Evolutionary conservation across 2,113 vertebrate species (phyloP).

Genomic region (Neogobius melanostomus): DNA sequence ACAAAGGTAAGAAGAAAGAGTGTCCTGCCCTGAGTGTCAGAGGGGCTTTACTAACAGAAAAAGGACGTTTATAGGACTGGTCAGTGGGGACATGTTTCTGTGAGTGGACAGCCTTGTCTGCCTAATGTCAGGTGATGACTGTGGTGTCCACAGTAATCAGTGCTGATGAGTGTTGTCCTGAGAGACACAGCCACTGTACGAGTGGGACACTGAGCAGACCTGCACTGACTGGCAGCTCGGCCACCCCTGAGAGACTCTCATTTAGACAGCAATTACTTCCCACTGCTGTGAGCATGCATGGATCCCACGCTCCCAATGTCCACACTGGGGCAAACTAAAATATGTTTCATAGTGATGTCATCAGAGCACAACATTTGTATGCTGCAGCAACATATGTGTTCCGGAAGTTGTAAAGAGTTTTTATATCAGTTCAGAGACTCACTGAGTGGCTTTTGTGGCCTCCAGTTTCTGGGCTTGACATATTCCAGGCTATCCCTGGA

Average conservation of each 20-base stretch:
- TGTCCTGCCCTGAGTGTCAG: not conserved
- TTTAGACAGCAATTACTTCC: slow-evolving; percentile 67
- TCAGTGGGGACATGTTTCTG: slow-evolving; percentile 24
- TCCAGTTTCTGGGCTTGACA: slow-evolving; percentile 33
- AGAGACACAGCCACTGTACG: slow-evolving; percentile 69
- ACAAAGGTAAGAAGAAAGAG: not conserved
- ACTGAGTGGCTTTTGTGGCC: slow-evolving; percentile 31
- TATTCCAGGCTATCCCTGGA: slow-evolving; percentile 58
- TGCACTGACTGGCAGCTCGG: slow-evolving; percentile 46
- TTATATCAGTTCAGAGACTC: slow-evolving; percentile 44
- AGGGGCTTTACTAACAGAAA: not conserved
- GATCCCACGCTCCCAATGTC: slow-evolving; percentile 12
- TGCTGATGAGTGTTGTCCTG: slow-evolving; percentile 61
- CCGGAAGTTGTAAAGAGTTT: slow-evolving; percentile 40
- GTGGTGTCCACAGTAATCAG: slow-evolving; percentile 70
- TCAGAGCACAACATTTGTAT: slow-evolving; percentile 31
- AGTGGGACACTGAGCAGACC: slow-evolving; percentile 71
- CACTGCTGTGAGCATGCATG: slow-evolving; percentile 36
- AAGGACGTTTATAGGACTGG: not conserved
- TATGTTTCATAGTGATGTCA: slow-evolving; percentile 51
- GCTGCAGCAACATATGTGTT: slow-evolving; percentile 38
- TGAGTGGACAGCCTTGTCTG: slow-evolving; percentile 49
- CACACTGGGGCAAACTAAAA: slow-evolving; percentile 2
- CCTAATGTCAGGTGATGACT: slow-evolving; percentile 69
- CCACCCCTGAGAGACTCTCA: slow-evolving; percentile 64